These are phyloP conservation scores for Eremobia ochroleuca DNA, from an alignment of 2,888 invertebrate species.

Conservation along the genomic window DNA sequence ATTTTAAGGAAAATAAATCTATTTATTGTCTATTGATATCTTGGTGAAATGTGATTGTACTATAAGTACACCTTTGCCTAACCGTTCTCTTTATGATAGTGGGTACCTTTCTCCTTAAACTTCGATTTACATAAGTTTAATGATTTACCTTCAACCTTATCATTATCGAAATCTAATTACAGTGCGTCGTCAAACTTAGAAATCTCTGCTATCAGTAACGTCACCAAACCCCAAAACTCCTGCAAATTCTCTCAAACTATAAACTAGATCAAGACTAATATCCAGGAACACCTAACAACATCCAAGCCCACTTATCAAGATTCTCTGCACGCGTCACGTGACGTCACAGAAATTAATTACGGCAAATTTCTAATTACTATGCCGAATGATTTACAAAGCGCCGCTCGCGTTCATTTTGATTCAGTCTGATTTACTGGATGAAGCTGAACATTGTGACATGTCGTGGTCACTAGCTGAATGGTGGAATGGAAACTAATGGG, in stretches of 20 bases:
- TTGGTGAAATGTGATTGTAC: no score
- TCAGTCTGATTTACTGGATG: slow-evolving; percentile 58
- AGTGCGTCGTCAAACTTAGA: not conserved
- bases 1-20: not conserved
- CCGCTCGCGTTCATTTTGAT: slow-evolving; percentile 59
- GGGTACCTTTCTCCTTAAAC: not conserved
- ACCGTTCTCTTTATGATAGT: not conserved
- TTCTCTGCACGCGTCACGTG: slow-evolving; percentile 24
- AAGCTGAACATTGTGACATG: slow-evolving; percentile 36
- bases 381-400: slow-evolving; percentile 64
- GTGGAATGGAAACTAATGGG: slow-evolving; percentile 53
- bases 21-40: not conserved
- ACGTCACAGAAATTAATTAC: slow-evolving; percentile 61
- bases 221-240: not conserved
- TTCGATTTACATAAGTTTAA: not conserved
- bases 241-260: slow-evolving; percentile 22
- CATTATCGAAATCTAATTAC: not conserved
- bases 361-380: slow-evolving; percentile 65
- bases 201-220: not conserved
- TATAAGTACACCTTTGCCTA: not conserved
- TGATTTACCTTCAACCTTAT: not conserved
- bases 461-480: slow-evolving; percentile 35
- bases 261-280: slow-evolving; percentile 43
- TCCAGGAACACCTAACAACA: slow-evolving; percentile 35
- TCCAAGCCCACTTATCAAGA: slow-evolving; percentile 47